phyloP scores from a whole-genome alignment of 2,113 vertebrate genomes.

The Pseudorectes ferrugineus region DNA sequence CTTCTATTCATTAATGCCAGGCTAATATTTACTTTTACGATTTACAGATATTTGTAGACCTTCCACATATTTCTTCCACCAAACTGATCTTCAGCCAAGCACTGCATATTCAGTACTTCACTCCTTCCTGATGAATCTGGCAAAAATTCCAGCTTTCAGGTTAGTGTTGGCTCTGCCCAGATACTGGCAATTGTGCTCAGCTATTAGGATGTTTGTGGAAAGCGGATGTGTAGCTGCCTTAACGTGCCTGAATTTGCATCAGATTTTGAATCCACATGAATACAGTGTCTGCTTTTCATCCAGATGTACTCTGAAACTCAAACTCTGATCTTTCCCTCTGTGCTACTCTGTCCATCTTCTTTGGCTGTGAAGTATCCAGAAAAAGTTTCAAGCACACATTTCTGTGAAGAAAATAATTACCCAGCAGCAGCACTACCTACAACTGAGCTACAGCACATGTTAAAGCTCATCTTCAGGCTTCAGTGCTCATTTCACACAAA shows the following conservation, averaged over 20 bases:
- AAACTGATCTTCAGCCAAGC: neutral
- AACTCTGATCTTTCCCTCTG: neutral
- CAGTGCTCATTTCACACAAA: neutral
- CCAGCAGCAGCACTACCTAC: neutral
- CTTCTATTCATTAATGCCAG: neutral
- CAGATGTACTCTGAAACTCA: neutral
- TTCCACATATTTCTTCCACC: neutral
- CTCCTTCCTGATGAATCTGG: neutral
- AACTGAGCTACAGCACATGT: neutral
- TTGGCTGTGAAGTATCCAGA: neutral
- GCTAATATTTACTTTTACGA: neutral
- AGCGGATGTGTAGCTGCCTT: neutral
- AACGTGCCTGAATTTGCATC: conserved; percentile 4
- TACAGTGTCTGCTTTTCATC: neutral
- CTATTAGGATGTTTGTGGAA: neutral
- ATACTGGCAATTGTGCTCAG: neutral
- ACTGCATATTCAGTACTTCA: neutral
- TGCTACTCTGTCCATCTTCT: neutral
- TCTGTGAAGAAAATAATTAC: neutral
- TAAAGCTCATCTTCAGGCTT: neutral
- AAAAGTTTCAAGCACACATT: neutral
- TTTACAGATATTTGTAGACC: neutral
- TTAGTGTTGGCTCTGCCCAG: neutral
- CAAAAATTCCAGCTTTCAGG: neutral
- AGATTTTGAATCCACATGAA: neutral